Evolutionary conservation across 1,140 invertebrate genomes (phyloP).

Genomic region (Propsilocerus akamusi): DNA sequence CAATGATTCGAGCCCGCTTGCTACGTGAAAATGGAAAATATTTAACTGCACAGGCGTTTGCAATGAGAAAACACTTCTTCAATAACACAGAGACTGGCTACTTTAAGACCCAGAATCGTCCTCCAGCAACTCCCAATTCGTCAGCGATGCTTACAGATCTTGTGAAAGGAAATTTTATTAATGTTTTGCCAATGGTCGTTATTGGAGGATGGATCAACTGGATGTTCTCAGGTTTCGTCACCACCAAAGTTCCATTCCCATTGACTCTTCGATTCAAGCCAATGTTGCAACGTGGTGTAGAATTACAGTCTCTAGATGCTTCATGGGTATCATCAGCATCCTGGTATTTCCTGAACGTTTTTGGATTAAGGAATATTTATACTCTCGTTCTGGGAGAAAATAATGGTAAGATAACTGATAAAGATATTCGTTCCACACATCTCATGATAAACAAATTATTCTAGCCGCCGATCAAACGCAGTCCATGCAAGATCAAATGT

Average conservation of each 20-base stretch:
- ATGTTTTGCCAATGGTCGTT: constrained; percentile 95
- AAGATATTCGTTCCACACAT: neutral
- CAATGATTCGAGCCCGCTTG: constrained; percentile 80
- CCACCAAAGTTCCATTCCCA: constrained; percentile 97
- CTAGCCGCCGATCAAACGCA: constrained; percentile 83
- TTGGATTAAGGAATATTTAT: constrained; percentile 95
- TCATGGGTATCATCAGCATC: constrained; percentile 99
- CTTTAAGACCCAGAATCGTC: constrained; percentile 77
- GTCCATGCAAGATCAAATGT: constrained; percentile 97
- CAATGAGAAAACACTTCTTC: constrained; percentile 86
- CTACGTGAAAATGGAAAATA: constrained; percentile 95
- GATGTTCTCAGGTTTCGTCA: constrained; percentile 99
- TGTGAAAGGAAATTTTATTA: constrained; percentile 97
- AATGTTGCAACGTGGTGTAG: constrained; percentile 96
- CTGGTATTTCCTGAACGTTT: constrained; percentile 99
- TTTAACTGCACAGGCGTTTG: constrained; percentile 86
- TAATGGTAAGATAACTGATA: constrained; percentile 60
- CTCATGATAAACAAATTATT: constrained; percentile 7
- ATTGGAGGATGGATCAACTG: constrained; percentile 99
- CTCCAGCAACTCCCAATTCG: constrained; percentile 41
- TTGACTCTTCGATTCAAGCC: constrained; percentile 95
- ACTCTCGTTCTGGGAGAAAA: constrained; percentile 95
- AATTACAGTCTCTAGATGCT: constrained; percentile 86
- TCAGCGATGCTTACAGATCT: constrained; percentile 89
- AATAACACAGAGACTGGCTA: constrained; percentile 84